These are phyloP conservation scores for Steinernema hermaphroditum DNA, from an alignment of 2,888 invertebrate species.

Conservation along the genomic window DNA sequence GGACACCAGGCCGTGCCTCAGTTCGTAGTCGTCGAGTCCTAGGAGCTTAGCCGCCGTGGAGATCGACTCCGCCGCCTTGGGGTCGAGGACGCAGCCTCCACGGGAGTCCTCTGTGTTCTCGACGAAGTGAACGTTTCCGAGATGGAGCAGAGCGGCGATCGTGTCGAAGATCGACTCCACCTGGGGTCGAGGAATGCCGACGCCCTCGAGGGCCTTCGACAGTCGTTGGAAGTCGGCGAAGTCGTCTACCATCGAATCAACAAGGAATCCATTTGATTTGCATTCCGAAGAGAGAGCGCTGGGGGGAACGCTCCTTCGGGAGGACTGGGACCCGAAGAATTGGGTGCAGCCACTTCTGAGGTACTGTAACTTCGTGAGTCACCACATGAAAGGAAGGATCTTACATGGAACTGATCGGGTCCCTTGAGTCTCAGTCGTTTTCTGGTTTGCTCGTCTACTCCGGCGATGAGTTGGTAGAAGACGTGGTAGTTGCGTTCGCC, in stretches of 20 bases:
- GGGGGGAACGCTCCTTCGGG: background rate
- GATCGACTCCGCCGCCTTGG: conserved; percentile 74
- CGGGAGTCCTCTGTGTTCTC: conserved; percentile 84
- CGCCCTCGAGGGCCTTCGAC: conserved; percentile 77
- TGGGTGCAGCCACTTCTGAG: conserved; percentile 49
- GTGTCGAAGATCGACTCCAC: conserved; percentile 77
- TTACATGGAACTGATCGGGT: conserved; percentile 75
- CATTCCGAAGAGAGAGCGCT: background rate
- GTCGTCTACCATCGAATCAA: conserved; percentile 73
- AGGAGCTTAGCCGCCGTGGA: conserved; percentile 75
- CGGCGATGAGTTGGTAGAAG: conserved; percentile 92
- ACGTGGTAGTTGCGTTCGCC: conserved; percentile 97
- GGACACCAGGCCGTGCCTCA: conserved; percentile 82
- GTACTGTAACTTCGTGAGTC: conserved; percentile 46
- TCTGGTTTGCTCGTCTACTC: conserved; percentile 81
- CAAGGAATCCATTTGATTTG: background rate
- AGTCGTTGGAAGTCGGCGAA: conserved; percentile 82
- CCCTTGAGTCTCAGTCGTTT: conserved; percentile 73
- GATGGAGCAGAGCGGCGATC: conserved; percentile 88
- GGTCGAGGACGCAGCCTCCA: conserved; percentile 69
- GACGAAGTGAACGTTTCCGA: conserved; percentile 91
- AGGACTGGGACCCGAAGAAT: conserved; percentile 44
- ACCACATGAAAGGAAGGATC: conserved; percentile 52
- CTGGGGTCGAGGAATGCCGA: conserved; percentile 79
- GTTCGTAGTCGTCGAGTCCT: conserved; percentile 79